Percentiles rank a stretch among this genome's conserved stretches.
phyloP scores from a whole-genome alignment of 2,888 invertebrate species.

The Ceramica pisi region DNA sequence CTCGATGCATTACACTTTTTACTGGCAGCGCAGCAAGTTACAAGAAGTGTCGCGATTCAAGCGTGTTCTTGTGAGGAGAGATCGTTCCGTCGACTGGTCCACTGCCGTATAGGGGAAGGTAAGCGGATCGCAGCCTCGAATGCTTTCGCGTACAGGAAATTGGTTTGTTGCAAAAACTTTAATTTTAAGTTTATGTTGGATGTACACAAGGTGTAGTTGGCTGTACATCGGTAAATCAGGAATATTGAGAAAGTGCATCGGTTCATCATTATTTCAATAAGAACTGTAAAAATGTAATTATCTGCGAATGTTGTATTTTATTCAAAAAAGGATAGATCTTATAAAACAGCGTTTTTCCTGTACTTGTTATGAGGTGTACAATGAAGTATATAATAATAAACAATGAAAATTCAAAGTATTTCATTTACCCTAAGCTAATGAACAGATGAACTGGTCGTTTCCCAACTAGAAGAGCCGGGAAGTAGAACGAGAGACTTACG shows the following conservation, averaged over 20 bases:
- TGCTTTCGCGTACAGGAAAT: constrained; percentile 25
- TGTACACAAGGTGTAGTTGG: not conserved
- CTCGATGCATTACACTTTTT: constrained; percentile 63
- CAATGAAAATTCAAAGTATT: too few species aligned
- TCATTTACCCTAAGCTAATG: too few species aligned
- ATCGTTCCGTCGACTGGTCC: constrained; percentile 29
- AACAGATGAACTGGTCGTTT: too few species aligned
- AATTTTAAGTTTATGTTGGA: constrained; percentile 11
- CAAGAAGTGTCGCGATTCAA: constrained; percentile 47
- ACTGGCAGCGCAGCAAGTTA: constrained; percentile 52
- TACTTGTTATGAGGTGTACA: too few species aligned
- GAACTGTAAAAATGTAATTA: too few species aligned
- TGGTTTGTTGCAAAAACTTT: constrained; percentile 10
- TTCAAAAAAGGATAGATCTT: too few species aligned
- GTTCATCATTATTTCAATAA: too few species aligned
- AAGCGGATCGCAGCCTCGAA: constrained; percentile 2
- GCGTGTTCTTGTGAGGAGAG: constrained; percentile 42
- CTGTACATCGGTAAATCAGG: not conserved
- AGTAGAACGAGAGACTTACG: too few species aligned
- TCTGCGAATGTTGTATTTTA: too few species aligned
- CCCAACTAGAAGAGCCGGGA: too few species aligned
- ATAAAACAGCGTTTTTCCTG: too few species aligned
- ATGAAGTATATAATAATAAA: too few species aligned
- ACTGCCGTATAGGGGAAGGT: constrained; percentile 11
- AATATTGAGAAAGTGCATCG: not conserved